Conservation (phyloP, 2,113 vertebrate species). For the Strigops habroptila region DNA sequence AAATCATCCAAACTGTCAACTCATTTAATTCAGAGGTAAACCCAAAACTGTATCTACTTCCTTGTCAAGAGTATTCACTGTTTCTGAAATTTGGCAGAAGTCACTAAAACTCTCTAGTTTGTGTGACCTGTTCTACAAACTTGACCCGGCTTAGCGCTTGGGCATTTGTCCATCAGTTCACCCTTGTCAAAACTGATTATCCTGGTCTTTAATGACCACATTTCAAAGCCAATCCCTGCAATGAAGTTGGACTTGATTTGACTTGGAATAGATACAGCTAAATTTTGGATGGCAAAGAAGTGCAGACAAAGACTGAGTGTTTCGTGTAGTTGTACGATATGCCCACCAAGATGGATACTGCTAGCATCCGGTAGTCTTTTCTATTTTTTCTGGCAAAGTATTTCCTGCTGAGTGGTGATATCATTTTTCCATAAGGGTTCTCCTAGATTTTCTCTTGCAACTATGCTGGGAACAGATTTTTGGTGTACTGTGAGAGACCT, state of each 20-base stretch:
- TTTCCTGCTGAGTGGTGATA: neutral
- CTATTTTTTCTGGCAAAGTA: neutral
- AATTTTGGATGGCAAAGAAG: neutral
- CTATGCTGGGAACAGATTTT: neutral
- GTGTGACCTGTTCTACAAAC: neutral
- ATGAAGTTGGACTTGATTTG: neutral
- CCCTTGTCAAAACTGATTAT: neutral
- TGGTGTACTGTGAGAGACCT: neutral
- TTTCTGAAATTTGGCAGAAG: neutral
- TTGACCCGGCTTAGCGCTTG: neutral
- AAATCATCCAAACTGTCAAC: neutral
- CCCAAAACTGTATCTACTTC: neutral
- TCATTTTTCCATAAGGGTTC: neutral
- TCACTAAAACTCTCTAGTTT: neutral
- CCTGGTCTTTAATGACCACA: neutral
- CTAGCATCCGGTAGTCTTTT: accelerated
- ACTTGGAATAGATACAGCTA: neutral
- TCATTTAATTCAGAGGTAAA: neutral
- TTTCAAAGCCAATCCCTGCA: neutral
- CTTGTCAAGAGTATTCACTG: neutral
- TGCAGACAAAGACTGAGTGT: neutral
- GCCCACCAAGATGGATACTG: neutral
- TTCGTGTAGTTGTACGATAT: neutral
- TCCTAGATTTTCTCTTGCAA: neutral
- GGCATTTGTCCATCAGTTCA: neutral